Base-by-base conservation (phyloP, 2,113 vertebrate genomes). In the Pelmatolapia mariae region DNA sequence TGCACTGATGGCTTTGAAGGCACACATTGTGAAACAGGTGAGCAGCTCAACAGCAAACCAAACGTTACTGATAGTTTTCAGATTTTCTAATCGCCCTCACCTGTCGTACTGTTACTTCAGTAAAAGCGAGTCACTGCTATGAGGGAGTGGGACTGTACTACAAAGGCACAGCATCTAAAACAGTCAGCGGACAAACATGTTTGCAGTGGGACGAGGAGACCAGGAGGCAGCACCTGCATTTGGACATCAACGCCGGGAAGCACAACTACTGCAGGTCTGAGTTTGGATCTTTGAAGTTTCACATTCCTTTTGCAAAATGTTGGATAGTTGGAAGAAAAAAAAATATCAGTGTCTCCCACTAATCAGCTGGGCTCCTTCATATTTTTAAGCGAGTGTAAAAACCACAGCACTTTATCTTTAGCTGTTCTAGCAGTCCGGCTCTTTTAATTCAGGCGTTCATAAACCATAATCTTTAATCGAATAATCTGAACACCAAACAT, bases 191-290 rank as follows among this genome's bases (percentile, higher is more conserved):
- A 9, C 81, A 84, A 1, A 61, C 19, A 1, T 97, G 96, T 92
- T 38, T 59, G 86, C 26, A 57, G 12, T 97, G 95, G 95, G 92
- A 96, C 12, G 2, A 3, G 0, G 22, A 88, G 16, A 89, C 54
- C 84, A 83, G 92, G 53, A 8, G 3, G n/a, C 33, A 5, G 3
- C 66, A 78, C 33, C 18, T 95, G 89, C 33, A 54, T 1, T 63
- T 8, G 7, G 91, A 95, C 10, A 11, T 90, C 38, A 9, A 86
- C 1, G n/a, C 88, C 10, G 94, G 95, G 52, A 89, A 80, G n/a
- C 96, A 96, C 94, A 97, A 96, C 91, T 93, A 94, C 94, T 96
- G 96, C 95, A 95, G 96, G 96, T 95, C 26, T n/a, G 54, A 16
- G 45, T 31, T 47, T 31, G 47, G 45, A 52, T 38, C 61, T n/a